phyloP scores from a whole-genome alignment of 2,797 vertebrate genomes.

The Spea hammondii region DNA sequence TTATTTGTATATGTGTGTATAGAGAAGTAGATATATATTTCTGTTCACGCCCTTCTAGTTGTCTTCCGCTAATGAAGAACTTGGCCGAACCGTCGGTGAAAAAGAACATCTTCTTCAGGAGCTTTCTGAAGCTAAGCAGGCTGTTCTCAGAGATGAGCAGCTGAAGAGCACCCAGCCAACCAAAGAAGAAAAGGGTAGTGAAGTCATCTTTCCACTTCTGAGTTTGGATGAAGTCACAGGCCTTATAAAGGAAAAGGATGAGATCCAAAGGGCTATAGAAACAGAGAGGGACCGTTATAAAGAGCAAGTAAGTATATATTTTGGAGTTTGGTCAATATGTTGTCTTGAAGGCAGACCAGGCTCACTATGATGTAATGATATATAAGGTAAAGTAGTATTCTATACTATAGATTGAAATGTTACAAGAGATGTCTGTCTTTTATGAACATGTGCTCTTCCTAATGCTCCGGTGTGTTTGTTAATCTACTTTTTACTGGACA shows the following conservation, averaged over 20 bases:
- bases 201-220: not conserved
- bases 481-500: too few species aligned
- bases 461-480: too few species aligned
- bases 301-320: constrained; percentile 30
- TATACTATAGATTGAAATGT: too few species aligned
- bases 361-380: too few species aligned
- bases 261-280: constrained; percentile 50
- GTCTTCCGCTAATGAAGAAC: not conserved
- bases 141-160: not conserved
- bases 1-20: not conserved
- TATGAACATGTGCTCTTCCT: too few species aligned
- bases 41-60: not conserved
- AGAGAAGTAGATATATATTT: not conserved
- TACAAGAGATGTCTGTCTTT: too few species aligned
- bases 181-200: not conserved
- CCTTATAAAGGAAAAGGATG: constrained; percentile 46
- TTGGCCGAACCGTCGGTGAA: not conserved
- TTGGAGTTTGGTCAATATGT: too few species aligned
- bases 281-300: constrained; percentile 55
- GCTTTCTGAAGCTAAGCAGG: constrained; percentile 9
- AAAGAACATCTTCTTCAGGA: not conserved
- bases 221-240: constrained; percentile 36
- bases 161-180: not conserved
- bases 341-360: too few species aligned
- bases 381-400: too few species aligned